Evolutionary conservation across 2,797 vertebrate genomes (phyloP).

Genomic region (Bradypodion pumilum): DNA sequence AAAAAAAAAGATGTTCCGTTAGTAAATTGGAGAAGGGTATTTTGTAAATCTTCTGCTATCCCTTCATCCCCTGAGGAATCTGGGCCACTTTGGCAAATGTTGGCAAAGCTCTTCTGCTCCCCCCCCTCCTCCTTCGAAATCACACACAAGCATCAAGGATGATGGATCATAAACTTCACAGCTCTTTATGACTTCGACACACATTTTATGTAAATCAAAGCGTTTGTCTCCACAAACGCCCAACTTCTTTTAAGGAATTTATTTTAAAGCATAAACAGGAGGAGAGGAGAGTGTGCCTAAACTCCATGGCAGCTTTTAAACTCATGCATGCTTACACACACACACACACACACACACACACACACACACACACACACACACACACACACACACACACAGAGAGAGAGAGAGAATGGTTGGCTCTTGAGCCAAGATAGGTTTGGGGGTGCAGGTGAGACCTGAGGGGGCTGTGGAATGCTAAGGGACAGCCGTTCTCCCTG

Average conservation of each 20-base stretch:
- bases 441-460: background rate
- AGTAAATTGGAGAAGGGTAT: background rate
- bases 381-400: too few species aligned
- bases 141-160: slow-evolving; percentile 64
- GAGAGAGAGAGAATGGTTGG: background rate
- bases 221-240: slow-evolving; percentile 74
- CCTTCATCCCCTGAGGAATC: slow-evolving; percentile 44
- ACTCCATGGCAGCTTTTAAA: slow-evolving; percentile 51
- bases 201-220: slow-evolving; percentile 71
- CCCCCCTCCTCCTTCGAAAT: slow-evolving; percentile 60
- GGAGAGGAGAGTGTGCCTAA: slow-evolving; percentile 51
- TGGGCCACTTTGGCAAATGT: slow-evolving; percentile 61
- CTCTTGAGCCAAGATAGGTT: too few species aligned
- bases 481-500: background rate
- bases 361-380: too few species aligned
- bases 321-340: background rate
- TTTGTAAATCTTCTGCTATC: slow-evolving; percentile 35
- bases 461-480: background rate
- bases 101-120: background rate
- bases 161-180: slow-evolving; percentile 69
- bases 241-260: slow-evolving; percentile 68
- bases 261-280: slow-evolving; percentile 67
- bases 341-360: too few species aligned
- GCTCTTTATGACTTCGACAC: slow-evolving; percentile 71
- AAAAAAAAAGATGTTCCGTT: background rate